These are phyloP conservation scores for Lepus americanus DNA, from an alignment of 2,113 vertebrate species.

Conservation along the genomic window DNA sequence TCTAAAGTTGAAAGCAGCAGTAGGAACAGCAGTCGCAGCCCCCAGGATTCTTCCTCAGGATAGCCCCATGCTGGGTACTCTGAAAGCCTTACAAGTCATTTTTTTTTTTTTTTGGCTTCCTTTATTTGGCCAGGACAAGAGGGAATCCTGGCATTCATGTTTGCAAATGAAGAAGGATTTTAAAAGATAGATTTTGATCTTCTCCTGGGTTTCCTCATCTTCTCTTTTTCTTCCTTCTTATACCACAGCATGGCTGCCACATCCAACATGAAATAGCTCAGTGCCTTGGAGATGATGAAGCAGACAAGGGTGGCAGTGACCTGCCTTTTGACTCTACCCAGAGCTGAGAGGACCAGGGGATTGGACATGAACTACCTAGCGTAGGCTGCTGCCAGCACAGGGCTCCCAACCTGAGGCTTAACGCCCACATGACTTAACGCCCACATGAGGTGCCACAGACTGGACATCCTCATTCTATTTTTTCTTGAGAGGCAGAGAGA, in stretches of 20 bases:
- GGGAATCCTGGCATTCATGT: background rate
- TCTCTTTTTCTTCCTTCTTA: background rate
- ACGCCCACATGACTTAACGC: background rate
- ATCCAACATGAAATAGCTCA: background rate
- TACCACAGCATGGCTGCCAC: rapidly evolving
- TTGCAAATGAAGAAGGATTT: background rate
- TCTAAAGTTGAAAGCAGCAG: background rate
- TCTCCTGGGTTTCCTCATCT: background rate
- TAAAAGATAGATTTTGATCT: background rate
- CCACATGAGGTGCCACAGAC: background rate
- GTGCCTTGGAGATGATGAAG: background rate
- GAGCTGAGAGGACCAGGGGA: background rate
- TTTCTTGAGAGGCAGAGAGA: no score
- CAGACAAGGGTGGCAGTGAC: background rate
- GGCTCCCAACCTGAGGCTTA: background rate
- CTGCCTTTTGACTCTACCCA: background rate
- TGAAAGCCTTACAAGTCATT: background rate
- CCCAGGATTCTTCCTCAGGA: background rate
- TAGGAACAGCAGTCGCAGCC: background rate
- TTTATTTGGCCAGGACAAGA: background rate
- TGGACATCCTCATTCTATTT: no score
- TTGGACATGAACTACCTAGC: background rate
- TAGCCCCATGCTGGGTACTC: background rate
- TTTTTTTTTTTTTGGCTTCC: background rate
- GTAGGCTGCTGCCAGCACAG: background rate